Evolutionary conservation across 2,113 vertebrate genomes (phyloP).

Genomic region (Probosciger aterrimus): DNA sequence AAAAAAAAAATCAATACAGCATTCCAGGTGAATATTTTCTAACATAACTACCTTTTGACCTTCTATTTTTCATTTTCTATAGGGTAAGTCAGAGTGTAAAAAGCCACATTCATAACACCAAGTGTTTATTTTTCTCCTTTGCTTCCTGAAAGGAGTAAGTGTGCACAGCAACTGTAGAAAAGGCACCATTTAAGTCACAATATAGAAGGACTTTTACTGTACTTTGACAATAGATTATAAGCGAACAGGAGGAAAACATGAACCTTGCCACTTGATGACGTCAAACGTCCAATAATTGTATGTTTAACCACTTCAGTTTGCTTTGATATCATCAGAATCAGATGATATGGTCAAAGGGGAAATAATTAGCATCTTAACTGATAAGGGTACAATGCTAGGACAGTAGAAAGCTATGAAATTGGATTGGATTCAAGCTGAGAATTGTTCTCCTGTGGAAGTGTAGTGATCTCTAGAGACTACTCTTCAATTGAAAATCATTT

Average conservation of each 20-base stretch:
- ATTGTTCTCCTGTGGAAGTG: constrained; percentile 53
- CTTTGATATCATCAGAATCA: constrained; percentile 49
- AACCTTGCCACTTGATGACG: constrained; percentile 56
- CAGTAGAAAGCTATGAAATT: constrained; percentile 45
- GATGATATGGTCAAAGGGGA: constrained; percentile 60
- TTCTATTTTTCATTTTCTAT: constrained; percentile 68
- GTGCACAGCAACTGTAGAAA: constrained; percentile 34
- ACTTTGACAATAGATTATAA: constrained; percentile 56
- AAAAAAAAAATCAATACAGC: constrained; percentile 72
- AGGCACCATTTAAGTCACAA: constrained; percentile 31
- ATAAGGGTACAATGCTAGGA: constrained; percentile 40
- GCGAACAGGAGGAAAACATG: constrained; percentile 47
- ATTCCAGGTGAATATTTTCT: constrained; percentile 74
- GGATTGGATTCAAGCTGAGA: constrained; percentile 42
- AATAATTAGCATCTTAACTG: constrained; percentile 70
- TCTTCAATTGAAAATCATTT: constrained; percentile 67
- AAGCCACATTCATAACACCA: constrained; percentile 52
- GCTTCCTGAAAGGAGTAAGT: constrained; percentile 52
- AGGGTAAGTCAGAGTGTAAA: constrained; percentile 55
- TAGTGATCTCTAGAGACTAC: constrained; percentile 55
- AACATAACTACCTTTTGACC: constrained; percentile 70
- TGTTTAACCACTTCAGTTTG: constrained; percentile 52
- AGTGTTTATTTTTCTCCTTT: constrained; percentile 49
- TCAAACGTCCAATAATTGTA: constrained; percentile 59
- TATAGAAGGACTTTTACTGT: constrained; percentile 14